phyloP scores from a whole-genome alignment of 53 echinoderm and acorn worm genomes.

The Crossaster papposus region DNA sequence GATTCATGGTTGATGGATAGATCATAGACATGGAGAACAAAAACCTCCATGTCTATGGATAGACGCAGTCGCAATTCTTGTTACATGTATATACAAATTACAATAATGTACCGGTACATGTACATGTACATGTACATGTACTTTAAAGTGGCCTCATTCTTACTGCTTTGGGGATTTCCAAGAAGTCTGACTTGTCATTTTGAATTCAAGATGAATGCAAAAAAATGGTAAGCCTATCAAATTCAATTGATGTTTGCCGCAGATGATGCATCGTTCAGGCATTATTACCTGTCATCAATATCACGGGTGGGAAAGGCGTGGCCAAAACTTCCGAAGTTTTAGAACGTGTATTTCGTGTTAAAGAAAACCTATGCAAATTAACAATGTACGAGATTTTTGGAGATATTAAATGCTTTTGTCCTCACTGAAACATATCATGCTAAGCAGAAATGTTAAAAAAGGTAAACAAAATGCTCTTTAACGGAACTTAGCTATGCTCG shows the following conservation, averaged over 20 bases:
- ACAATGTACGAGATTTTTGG: not conserved
- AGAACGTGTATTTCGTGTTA: slow-evolving; percentile 35
- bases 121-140: too few relatives aligned
- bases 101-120: too few relatives aligned
- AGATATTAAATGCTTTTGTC: not conserved
- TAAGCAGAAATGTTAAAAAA: not conserved
- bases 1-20: too few relatives aligned
- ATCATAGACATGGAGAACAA: too few relatives aligned
- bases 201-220: not conserved
- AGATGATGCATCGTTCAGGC: slow-evolving; percentile 33
- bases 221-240: not conserved
- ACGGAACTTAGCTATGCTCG: too few relatives aligned
- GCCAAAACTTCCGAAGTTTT: slow-evolving; percentile 28
- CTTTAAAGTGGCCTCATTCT: too few relatives aligned
- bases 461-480: not conserved
- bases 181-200: not conserved
- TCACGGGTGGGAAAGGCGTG: not conserved
- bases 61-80: too few relatives aligned
- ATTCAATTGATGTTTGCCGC: slow-evolving; percentile 20
- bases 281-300: slow-evolving; percentile 1
- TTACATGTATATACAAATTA: too few relatives aligned
- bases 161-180: too few relatives aligned
- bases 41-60: too few relatives aligned
- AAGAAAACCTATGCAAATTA: not conserved
- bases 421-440: not conserved